These are phyloP conservation scores for Stomorhina lunata DNA, from an alignment of 2,888 invertebrate genomes.

Conservation along the genomic window DNA sequence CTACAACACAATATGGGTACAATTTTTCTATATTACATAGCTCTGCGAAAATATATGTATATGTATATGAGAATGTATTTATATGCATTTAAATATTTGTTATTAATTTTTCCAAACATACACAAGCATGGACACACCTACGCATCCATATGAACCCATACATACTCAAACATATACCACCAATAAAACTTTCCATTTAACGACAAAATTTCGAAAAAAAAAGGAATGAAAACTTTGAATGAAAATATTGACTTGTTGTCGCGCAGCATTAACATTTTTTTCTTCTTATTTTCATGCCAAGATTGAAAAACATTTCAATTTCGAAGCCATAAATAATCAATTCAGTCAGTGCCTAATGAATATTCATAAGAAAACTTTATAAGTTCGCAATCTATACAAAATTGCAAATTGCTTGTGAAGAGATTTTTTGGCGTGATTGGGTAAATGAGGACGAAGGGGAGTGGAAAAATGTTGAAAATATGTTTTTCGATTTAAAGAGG, in stretches of 20 bases:
- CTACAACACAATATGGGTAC: too few species aligned
- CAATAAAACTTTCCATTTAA: conserved; percentile 21
- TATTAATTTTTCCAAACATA: conserved; percentile 10
- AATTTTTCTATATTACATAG: neutral
- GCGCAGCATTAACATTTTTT: neutral
- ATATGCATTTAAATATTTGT: conserved; percentile 27
- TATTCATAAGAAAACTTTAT: conserved; percentile 26
- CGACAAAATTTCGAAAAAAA: neutral
- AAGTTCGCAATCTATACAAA: neutral
- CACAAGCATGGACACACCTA: too few species aligned
- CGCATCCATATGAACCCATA: too few species aligned
- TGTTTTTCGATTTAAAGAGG: too few species aligned
- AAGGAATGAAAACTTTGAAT: neutral
- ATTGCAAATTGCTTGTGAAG: neutral
- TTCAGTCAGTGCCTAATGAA: conserved; percentile 21
- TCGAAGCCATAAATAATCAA: conserved; percentile 13
- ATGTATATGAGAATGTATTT: conserved; percentile 8
- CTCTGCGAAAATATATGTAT: conserved; percentile 1
- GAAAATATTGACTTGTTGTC: neutral
- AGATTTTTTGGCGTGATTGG: neutral
- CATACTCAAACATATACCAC: neutral
- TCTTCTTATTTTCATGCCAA: neutral
- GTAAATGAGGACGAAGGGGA: neutral
- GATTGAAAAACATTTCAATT: conserved; percentile 10
- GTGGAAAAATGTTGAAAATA: neutral